Conservation (phyloP, 1,140 invertebrate species). For the Meloidogyne hapla region DNA sequence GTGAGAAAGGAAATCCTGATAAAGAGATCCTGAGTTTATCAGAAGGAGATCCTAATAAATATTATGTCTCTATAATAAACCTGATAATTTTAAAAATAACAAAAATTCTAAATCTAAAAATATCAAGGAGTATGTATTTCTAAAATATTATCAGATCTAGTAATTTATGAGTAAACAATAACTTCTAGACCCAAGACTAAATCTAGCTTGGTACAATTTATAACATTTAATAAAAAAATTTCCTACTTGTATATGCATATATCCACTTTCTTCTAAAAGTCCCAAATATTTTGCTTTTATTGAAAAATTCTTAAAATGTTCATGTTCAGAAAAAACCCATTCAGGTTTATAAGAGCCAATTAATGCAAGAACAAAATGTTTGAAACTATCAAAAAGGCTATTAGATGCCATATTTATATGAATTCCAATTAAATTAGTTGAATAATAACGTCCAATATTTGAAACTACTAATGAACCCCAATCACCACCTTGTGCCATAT, state of each 20-base stretch:
- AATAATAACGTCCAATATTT: slow-evolving; percentile 72
- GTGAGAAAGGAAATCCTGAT: too few species aligned
- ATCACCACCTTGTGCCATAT: slow-evolving; percentile 81
- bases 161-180: too few species aligned
- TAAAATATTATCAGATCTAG: too few species aligned
- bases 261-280: slow-evolving; percentile 76
- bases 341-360: slow-evolving; percentile 50
- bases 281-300: slow-evolving; percentile 65
- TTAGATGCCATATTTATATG: slow-evolving; percentile 73
- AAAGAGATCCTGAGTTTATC: too few species aligned
- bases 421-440: slow-evolving; percentile 72
- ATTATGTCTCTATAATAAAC: too few species aligned
- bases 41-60: too few species aligned
- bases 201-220: neutral
- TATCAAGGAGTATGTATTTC: too few species aligned
- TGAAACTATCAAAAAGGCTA: slow-evolving; percentile 7
- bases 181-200: too few species aligned
- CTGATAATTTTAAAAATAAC: too few species aligned
- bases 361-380: slow-evolving; percentile 6
- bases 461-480: slow-evolving; percentile 65
- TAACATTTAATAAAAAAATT: neutral
- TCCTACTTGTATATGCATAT: slow-evolving; percentile 71
- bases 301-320: slow-evolving; percentile 67
- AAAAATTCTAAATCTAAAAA: too few species aligned
- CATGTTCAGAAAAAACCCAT: slow-evolving; percentile 67